Base-by-base conservation (phyloP, 2,888 invertebrate genomes). In the Cactoblastis cactorum region DNA sequence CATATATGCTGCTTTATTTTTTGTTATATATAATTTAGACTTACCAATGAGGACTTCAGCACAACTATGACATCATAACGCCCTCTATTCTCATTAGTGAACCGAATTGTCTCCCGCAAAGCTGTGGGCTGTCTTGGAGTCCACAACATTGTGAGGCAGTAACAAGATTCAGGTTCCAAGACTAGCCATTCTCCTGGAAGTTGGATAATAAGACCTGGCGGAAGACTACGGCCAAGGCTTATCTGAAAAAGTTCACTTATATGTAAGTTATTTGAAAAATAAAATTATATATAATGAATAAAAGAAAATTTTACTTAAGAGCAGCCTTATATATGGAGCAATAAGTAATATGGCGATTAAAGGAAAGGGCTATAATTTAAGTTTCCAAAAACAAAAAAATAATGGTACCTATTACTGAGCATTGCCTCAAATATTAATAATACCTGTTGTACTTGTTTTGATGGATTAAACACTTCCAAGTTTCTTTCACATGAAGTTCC, bases 21-120 rank as follows among this genome's bases (percentile, higher is more conserved):
- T 14, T 34, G 22, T 24, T 17, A 52, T 24, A 48, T 3, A 15
- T 17, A 15, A 45, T 14, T 22, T 50, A 33, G n/a, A 60, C 63
- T 73, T 74, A 90, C 90, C 83, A 90, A 63, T 43, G 66, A 66
- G 45, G 93, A 91, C 70, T 94, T 94, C 12, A 93, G 85, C 5
- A 92, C 90, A 3, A 94, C 78, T 58, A 92, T 87, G 3, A 95
- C 90, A 67, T 94, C 94, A 80, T 93, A 93, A 67, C 92, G 91
- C 46, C 93, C 91, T 58, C 92, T 90, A 51, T 91, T 89, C 54
- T 90, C 92, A 76, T 93, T 93, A 1, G 91, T 90, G 43, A 95
- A 84, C 49, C 94, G 91, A 33, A 93, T 77, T 0, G 90, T 91
- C 62, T 94, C 93, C 54, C 94, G 85, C 67, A 92, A 90, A 2